Evolutionary conservation across 92 coral and sea anemone species (phyloP).

Genomic region (Parazoanthus darwini): DNA sequence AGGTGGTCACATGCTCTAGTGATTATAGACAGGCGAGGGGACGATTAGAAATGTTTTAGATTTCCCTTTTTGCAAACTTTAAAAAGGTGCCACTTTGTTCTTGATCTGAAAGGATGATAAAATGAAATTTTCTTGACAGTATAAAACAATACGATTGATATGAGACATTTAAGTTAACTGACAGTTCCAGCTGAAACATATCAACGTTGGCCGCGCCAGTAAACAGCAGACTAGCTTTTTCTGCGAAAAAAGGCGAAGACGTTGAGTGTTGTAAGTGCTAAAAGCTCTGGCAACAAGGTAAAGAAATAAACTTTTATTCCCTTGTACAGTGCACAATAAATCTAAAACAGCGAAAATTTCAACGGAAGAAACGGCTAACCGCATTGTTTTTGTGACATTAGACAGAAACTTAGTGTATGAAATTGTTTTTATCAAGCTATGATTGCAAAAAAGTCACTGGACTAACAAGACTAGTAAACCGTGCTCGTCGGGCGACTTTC

Average conservation of each 20-base stretch:
- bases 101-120: neutral
- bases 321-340: neutral
- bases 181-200: constrained; percentile 4
- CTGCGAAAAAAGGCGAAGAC: neutral
- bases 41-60: neutral
- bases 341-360: neutral
- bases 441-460: neutral
- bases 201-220: neutral
- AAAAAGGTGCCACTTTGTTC: neutral
- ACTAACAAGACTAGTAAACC: neutral
- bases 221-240: neutral
- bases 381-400: neutral
- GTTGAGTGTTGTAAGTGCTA: no score
- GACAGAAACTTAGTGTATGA: neutral
- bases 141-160: constrained; percentile 21
- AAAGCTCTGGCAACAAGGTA: neutral
- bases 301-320: neutral
- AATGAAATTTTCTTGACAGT: neutral
- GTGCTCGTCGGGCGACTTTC: neutral
- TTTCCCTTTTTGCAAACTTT: neutral
- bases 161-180: constrained; percentile 12
- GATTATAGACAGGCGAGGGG: neutral
- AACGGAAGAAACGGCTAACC: neutral
- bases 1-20: neutral
- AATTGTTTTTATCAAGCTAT: neutral